Evolutionary conservation across 2,113 vertebrate genomes (phyloP), one percentile per base, ranked within the genome.

Genomic region (Forbesichthys agassizii): DNA sequence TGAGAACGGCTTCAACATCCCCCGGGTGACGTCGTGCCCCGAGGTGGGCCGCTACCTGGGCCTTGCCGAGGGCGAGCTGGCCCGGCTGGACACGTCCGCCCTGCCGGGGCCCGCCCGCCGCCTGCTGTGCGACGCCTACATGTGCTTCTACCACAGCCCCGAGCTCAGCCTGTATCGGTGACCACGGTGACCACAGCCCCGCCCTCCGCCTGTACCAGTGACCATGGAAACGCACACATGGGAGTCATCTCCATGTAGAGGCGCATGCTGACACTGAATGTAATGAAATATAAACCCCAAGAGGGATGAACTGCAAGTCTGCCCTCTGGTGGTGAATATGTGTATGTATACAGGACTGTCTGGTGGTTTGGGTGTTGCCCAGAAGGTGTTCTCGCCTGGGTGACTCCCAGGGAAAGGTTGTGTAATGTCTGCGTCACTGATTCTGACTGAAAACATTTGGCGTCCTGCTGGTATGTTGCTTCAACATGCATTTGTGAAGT

Each of bases 61-160:
- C 69, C 86, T 95, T 46, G 86, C 91, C 0, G 84, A 90, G 27
- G 86, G 86, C 3, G 90, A 92, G 68, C 80, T 95, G 33, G 75
- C 89, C 51, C 63, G 80, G 1, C 67, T 94, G 1, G 92, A 94
- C 71, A 55, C 85, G 18, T 46, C 82, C 18, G 87, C 88, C 1
- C 79, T 95, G n/a, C 78, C 66, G 18, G 87, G 92, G 11, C 61
- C 88, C 0, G 85, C 78, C 10, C 89, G 92, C 3, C 90, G 94
- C 0, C 86, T 95, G 60, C 91, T 95, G 4, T 95, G 93, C 3
- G 94, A 95, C 66, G 81, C 94, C 1, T 93, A 95, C 85, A 95
- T 95, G 94, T 95, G 93, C 68, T 81, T 95, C 51, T 95, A 95
- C 77, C 93, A 95, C 86, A 93, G 88, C 70, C 93, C 93, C 0